Base-by-base conservation (phyloP, 2,888 invertebrate species). In the Caenorhabditis auriculariae region DNA sequence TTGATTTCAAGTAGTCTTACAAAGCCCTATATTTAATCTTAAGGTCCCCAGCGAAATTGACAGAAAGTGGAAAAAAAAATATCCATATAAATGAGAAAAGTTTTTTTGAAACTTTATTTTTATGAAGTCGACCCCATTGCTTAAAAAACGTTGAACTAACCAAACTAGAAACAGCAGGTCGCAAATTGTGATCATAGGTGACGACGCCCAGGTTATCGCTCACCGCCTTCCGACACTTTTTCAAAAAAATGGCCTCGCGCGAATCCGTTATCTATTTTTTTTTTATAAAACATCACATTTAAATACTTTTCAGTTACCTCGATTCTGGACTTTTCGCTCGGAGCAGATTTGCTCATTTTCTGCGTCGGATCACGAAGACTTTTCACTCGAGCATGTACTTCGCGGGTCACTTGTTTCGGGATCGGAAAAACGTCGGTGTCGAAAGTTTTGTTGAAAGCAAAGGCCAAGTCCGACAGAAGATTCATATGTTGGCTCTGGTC, bases 311-410 rank as follows among this genome's bases (percentile, higher is more conserved):
- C 7, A n/a, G 64, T 35, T 0, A 89, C 87, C 7, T 86, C 82
- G 81, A 98, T 89, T 52, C 91, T 86, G 66, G 90, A 88, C 78
- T 88, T 89, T 0, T 86, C 82, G 83, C 91, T 89, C 0, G 85
- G 81, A 79, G 92, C 91, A 0, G 96, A 96, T 84, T 98, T 99
- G 12, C 96, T 96, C 98, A 99, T 98, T 86, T 98, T 99, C 80
- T 89, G 90, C 0, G 82, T 81, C 0, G 95, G 93, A 80, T 92
- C 88, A 44, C 91, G 87, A 7, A 98, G 85, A 80, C 92, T 93
- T 77, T 88, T 88, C 55, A 96, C 86, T 51, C 85, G 80, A 3
- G 81, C 68, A 28, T 77, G 49, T 2, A 37, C 27, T 17, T 59
- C 47, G 5, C 69, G 35, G 7, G 61, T 62, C 26, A 75, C 57